A percentile compares a stretch with the other conserved stretches of the same genome.
These are phyloP conservation scores for Phrynocephalus versicolor DNA, from an alignment of 2,113 vertebrate genomes.

Conservation along the genomic window DNA sequence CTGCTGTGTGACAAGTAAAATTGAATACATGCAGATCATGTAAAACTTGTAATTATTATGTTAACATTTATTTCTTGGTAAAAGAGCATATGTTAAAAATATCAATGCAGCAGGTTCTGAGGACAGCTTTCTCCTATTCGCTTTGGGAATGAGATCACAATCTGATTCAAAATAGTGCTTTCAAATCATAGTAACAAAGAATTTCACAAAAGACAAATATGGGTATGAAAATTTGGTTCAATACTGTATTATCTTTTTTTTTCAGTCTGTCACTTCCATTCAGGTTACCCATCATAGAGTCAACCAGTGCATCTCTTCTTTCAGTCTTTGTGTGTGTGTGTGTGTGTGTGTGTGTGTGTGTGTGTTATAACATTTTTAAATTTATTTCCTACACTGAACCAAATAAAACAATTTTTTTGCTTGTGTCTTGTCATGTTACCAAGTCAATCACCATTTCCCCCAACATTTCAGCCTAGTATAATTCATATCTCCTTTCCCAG, in stretches of 20 bases:
- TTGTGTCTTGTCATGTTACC: too few species aligned
- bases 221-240: neutral
- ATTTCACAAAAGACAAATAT: neutral
- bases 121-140: neutral
- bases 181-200: neutral
- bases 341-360: too few species aligned
- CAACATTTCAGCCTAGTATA: too few species aligned
- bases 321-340: too few species aligned
- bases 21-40: conserved; percentile 16
- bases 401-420: too few species aligned
- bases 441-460: too few species aligned
- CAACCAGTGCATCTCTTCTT: neutral
- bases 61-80: conserved; percentile 46
- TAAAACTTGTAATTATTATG: conserved; percentile 3
- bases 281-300: neutral
- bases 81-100: conserved; percentile 22
- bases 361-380: too few species aligned
- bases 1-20: conserved; percentile 37
- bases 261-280: conserved; percentile 8
- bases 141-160: neutral
- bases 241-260: neutral
- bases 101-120: neutral
- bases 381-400: too few species aligned
- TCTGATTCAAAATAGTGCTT: neutral
- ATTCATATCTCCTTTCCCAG: too few species aligned